Evolutionary conservation across 2,888 invertebrate species (phyloP).

Genomic region (Saturnia pavonia): DNA sequence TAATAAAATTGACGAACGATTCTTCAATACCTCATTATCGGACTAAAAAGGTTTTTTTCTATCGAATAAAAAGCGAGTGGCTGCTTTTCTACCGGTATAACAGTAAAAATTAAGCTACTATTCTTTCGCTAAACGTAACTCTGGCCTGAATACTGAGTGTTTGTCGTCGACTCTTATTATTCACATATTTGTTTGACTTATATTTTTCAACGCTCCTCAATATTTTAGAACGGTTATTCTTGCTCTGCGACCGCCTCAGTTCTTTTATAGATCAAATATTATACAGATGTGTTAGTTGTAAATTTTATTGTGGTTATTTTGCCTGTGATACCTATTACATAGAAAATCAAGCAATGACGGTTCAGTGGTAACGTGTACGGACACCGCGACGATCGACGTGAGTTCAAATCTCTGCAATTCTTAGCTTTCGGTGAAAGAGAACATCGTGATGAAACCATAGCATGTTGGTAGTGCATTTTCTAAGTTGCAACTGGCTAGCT

Average conservation of each 20-base stretch:
- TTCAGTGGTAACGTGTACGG: too few species aligned
- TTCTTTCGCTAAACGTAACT: constrained; percentile 23
- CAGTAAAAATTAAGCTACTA: constrained; percentile 34
- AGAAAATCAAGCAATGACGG: background rate
- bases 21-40: constrained; percentile 1
- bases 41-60: background rate
- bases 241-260: constrained; percentile 59
- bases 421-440: too few species aligned
- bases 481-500: too few species aligned
- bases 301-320: background rate
- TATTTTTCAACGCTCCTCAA: constrained; percentile 78
- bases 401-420: too few species aligned
- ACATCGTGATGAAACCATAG: too few species aligned
- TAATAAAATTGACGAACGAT: background rate
- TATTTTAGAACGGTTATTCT: constrained; percentile 76
- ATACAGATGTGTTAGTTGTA: constrained; percentile 3
- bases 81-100: constrained; percentile 24
- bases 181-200: constrained; percentile 70
- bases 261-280: constrained; percentile 51
- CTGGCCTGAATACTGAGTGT: constrained; percentile 62
- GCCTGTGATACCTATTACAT: background rate
- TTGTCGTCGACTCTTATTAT: constrained; percentile 69
- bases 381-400: too few species aligned
- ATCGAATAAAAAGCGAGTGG: background rate
- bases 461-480: too few species aligned